Percentiles rank a stretch among this genome's conserved stretches.
phyloP scores from a whole-genome alignment of 2,888 invertebrate species.

The Synanthedon tipuliformis region DNA sequence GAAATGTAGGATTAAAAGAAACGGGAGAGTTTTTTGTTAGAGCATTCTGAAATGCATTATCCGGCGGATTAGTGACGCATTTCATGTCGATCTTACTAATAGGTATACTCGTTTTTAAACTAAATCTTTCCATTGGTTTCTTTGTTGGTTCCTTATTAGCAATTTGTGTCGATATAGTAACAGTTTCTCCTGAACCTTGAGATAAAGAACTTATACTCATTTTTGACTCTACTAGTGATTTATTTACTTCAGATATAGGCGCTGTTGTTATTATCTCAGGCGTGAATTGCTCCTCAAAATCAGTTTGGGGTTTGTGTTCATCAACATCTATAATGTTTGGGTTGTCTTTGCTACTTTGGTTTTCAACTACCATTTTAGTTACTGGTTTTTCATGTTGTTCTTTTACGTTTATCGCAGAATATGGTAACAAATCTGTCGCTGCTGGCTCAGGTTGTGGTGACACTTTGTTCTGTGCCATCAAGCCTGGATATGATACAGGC shows the following conservation, averaged over 20 bases:
- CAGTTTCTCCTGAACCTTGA: conserved; percentile 42
- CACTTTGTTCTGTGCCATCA: conserved; percentile 25
- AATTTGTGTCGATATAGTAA: conserved; percentile 25
- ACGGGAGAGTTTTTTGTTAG: conserved; percentile 16
- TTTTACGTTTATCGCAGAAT: conserved; percentile 13
- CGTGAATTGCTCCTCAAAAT: conserved; percentile 53
- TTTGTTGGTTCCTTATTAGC: conserved; percentile 35
- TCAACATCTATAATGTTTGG: conserved; percentile 5
- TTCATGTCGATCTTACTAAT: conserved; percentile 63
- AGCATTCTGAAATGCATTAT: conserved; percentile 22
- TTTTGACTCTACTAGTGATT: conserved; percentile 29
- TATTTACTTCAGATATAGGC: conserved; percentile 19
- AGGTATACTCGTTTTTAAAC: conserved; percentile 62
- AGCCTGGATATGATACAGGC: conserved; percentile 40
- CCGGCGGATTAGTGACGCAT: conserved; percentile 38
- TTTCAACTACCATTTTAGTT: conserved; percentile 2
- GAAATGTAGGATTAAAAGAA: conserved; percentile 28
- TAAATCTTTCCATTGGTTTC: conserved; percentile 47
- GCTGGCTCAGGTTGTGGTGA: conserved; percentile 11
- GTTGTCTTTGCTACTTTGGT: conserved; percentile 2
- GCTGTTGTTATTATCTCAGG: conserved; percentile 39
- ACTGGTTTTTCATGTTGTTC: conserved; percentile 13
- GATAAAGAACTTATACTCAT: conserved; percentile 42
- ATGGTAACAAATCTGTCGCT: conserved; percentile 25
- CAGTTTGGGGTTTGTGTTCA: conserved; percentile 27